Conservation (phyloP, 92 coral and sea anemone species). For the Zoanthus gigantus region DNA sequence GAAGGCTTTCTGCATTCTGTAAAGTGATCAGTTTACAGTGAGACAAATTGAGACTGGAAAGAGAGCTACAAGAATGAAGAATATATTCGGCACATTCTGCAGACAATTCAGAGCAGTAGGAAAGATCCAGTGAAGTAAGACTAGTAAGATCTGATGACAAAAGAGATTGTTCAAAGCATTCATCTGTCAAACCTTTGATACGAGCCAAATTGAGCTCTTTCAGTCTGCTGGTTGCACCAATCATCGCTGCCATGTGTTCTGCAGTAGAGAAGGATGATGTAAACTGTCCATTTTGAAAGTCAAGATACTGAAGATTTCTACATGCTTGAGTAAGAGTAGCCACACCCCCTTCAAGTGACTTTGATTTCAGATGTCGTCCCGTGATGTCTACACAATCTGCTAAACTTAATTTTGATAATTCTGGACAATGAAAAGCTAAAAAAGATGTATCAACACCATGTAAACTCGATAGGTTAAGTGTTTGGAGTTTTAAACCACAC, state of each 20-base stretch:
- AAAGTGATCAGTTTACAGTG: conserved; percentile 69
- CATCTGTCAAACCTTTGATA: conserved; percentile 56
- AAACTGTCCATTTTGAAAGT: conserved; percentile 68
- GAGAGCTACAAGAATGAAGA: conserved; percentile 48
- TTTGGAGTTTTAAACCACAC: conserved; percentile 57
- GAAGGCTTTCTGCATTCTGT: conserved; percentile 59
- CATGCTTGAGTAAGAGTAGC: conserved; percentile 68
- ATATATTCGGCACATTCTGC: conserved; percentile 51
- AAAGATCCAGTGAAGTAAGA: conserved; percentile 62
- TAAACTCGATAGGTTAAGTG: conserved; percentile 58
- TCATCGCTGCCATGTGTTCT: conserved; percentile 65
- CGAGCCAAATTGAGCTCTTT: conserved; percentile 63
- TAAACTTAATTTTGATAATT: conserved; percentile 54
- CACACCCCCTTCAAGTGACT: neutral
- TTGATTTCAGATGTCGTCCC: conserved; percentile 39
- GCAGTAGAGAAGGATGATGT: conserved; percentile 41
- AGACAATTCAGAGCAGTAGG: conserved; percentile 62
- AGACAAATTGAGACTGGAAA: conserved; percentile 57
- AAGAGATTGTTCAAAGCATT: conserved; percentile 43
- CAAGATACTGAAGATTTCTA: conserved; percentile 55
- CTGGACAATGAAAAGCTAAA: conserved; percentile 60
- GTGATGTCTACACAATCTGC: conserved; percentile 63
- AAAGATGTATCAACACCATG: conserved; percentile 54
- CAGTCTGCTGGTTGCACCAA: conserved; percentile 42
- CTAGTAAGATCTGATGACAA: conserved; percentile 40